phyloP scores from a whole-genome alignment of 2,888 invertebrate genomes.

The Listrodromus nycthemerus region DNA sequence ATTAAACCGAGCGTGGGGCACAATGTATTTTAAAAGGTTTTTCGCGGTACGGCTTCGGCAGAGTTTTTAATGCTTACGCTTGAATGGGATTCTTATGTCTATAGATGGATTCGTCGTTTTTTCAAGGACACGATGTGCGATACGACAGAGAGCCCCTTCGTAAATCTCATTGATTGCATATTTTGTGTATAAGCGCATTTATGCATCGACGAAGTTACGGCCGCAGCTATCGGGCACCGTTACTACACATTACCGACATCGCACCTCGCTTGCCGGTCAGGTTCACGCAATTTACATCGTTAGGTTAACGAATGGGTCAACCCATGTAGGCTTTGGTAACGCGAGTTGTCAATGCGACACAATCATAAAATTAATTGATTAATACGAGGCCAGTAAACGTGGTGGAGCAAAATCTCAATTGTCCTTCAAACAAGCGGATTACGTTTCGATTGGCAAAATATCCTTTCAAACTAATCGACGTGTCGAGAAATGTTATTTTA shows the following conservation, averaged over 20 bases:
- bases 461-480: not conserved
- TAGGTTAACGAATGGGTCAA: not conserved
- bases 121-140: constrained; percentile 65
- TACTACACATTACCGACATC: not conserved
- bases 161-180: not conserved
- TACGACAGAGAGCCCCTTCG: not conserved
- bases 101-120: constrained; percentile 62
- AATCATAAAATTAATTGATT: too few relatives aligned
- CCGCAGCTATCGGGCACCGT: not conserved
- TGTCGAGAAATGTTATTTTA: not conserved
- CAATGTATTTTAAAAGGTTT: constrained; percentile 70
- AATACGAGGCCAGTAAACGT: too few relatives aligned
- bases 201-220: not conserved
- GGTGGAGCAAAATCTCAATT: too few relatives aligned
- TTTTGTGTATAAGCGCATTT: not conserved
- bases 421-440: too few relatives aligned
- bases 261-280: not conserved
- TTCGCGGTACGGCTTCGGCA: constrained; percentile 72
- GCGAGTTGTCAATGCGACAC: too few relatives aligned
- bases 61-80: constrained; percentile 68
- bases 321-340: too few relatives aligned
- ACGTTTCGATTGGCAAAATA: too few relatives aligned
- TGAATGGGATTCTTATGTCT: constrained; percentile 9
- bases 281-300: constrained; percentile 5
- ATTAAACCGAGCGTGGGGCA: constrained; percentile 8